A percentile compares a stretch with the other conserved stretches of the same genome.
phyloP scores from a whole-genome alignment of 37 sponge, comb jelly and placozoan genomes.

The Sycon ciliatum region DNA sequence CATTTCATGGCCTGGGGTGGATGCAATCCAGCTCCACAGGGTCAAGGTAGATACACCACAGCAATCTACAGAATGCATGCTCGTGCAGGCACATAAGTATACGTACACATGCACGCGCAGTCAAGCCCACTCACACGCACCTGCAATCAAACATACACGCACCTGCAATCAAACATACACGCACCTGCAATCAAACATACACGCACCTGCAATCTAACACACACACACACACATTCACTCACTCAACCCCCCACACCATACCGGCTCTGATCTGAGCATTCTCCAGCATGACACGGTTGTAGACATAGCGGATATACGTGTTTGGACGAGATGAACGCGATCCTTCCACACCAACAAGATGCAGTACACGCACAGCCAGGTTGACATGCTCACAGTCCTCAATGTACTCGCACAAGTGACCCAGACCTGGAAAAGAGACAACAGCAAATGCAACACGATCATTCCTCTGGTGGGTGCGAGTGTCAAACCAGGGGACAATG shows the following conservation, averaged over 20 bases:
- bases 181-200: no score
- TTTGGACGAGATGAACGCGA: constrained; percentile 59
- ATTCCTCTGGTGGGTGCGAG: neutral
- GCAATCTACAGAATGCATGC: no score
- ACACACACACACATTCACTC: neutral
- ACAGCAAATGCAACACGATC: neutral
- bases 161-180: no score
- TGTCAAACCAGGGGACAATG: no score
- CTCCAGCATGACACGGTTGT: constrained; percentile 91
- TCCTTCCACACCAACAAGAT: constrained; percentile 83
- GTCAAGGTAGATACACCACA: no score
- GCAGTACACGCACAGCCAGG: constrained; percentile 68
- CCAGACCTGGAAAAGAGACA: constrained; percentile 44
- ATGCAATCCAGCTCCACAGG: no score
- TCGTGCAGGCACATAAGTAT: no score
- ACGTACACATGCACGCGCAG: no score
- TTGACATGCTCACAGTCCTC: constrained; percentile 94
- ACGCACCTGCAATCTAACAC: no score
- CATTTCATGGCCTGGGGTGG: no score
- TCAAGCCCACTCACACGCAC: no score
- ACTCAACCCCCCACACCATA: neutral
- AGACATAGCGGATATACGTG: constrained; percentile 84
- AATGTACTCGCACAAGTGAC: constrained; percentile 91
- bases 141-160: no score
- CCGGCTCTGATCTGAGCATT: constrained; percentile 69